Percentiles rank a stretch among this genome's conserved stretches.
Conservation (phyloP, 2,888 invertebrate species). For the Artemia sinica region DNA sequence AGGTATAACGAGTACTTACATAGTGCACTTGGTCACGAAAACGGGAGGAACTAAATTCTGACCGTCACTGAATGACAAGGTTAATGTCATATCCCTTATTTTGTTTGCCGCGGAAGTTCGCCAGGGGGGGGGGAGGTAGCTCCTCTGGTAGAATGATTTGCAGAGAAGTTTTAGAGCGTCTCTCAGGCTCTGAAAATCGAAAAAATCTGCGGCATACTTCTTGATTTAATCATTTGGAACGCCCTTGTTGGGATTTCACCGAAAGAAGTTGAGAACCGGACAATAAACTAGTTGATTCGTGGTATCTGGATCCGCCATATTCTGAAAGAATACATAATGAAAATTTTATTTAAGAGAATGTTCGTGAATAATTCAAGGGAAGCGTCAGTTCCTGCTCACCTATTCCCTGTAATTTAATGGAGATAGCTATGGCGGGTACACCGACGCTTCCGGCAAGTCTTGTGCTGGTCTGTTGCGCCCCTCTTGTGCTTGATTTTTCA, state of each 20-base stretch:
- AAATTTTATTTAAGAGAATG: not conserved
- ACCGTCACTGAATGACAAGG: not conserved
- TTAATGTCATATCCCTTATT: not conserved
- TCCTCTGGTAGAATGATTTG: conserved; percentile 10
- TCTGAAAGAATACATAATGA: not conserved
- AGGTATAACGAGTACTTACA: not conserved
- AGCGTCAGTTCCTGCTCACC: too few relatives aligned
- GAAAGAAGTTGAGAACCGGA: not conserved
- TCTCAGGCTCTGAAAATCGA: not conserved
- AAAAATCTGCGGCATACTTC: not conserved
- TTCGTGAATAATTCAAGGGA: too few relatives aligned
- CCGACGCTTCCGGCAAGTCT: too few relatives aligned
- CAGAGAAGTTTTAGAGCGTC: not conserved
- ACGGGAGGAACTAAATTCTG: not conserved
- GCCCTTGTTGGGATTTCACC: not conserved
- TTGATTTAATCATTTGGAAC: not conserved
- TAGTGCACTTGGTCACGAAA: not conserved
- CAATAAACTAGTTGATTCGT: not conserved
- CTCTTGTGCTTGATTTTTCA: too few relatives aligned
- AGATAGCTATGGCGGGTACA: too few relatives aligned
- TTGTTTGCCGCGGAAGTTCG: too few relatives aligned
- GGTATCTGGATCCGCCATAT: not conserved
- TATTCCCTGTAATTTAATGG: too few relatives aligned
- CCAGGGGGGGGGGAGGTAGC: not conserved
- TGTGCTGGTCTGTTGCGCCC: too few relatives aligned